Conservation (phyloP, 2,113 vertebrate species). For the Ranitomeya variabilis region DNA sequence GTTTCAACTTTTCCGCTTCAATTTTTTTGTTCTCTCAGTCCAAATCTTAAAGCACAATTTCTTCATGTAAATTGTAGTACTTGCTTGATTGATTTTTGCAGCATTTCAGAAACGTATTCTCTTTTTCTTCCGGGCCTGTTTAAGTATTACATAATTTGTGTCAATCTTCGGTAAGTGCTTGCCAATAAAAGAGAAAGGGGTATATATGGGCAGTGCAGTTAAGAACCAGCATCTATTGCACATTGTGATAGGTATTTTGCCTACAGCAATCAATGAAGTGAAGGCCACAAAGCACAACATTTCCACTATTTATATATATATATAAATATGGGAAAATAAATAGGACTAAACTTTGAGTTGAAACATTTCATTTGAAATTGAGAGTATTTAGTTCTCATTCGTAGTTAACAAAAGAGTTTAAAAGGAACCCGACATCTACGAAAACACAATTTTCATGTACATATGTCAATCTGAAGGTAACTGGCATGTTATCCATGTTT, state of each 20-base stretch:
- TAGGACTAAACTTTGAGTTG: neutral
- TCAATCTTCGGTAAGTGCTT: slow-evolving; percentile 35
- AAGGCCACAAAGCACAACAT: slow-evolving; percentile 5
- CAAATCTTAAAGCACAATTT: neutral
- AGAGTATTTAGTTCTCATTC: neutral
- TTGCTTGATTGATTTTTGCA: slow-evolving; percentile 12
- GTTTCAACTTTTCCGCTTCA: neutral
- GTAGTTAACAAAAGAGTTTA: neutral
- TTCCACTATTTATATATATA: neutral
- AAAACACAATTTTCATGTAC: too few species aligned
- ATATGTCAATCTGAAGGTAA: too few species aligned
- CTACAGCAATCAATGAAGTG: slow-evolving; percentile 4
- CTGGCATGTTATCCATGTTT: too few species aligned
- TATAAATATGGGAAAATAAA: neutral
- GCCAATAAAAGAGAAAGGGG: slow-evolving; percentile 10
- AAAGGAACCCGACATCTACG: neutral
- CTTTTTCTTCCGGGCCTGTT: slow-evolving; percentile 7
- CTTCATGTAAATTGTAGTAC: neutral
- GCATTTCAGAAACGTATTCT: slow-evolving; percentile 24
- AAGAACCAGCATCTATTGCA: slow-evolving; percentile 16
- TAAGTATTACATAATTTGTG: slow-evolving; percentile 15
- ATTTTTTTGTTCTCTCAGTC: neutral
- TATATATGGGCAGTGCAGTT: slow-evolving; percentile 28
- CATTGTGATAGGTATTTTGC: neutral
- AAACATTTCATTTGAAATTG: slow-evolving; percentile 17